Evolutionary conservation across 1,140 invertebrate genomes (phyloP).

Genomic region (Cephus cinctus): DNA sequence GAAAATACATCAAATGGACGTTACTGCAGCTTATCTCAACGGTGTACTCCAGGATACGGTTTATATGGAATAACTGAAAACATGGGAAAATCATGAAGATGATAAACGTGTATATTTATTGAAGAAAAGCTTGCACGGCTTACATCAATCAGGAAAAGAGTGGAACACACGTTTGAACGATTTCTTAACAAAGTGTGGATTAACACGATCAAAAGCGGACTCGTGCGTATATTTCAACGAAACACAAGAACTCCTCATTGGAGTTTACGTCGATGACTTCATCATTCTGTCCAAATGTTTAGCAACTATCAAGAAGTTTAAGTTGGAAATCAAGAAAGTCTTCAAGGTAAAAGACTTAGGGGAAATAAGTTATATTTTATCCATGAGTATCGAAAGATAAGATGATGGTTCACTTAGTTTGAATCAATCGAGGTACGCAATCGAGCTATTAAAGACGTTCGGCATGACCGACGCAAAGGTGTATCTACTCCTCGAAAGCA

Average conservation of each 20-base stretch:
- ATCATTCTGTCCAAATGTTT: slow-evolving; percentile 16
- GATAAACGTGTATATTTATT: slow-evolving; percentile 25
- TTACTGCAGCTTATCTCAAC: slow-evolving; percentile 40
- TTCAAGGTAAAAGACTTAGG: slow-evolving; percentile 24
- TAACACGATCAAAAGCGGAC: slow-evolving; percentile 15
- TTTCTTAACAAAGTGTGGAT: slow-evolving; percentile 6
- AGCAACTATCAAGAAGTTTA: slow-evolving; percentile 2
- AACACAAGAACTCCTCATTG: slow-evolving; percentile 11
- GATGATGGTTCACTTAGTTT: slow-evolving; percentile 15
- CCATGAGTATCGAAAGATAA: slow-evolving; percentile 15
- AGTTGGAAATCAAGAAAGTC: not conserved
- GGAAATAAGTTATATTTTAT: slow-evolving; percentile 15
- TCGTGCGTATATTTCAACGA: slow-evolving; percentile 22
- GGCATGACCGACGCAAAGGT: slow-evolving; percentile 17
- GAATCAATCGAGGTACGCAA: slow-evolving; percentile 19
- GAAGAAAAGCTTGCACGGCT: slow-evolving; percentile 37
- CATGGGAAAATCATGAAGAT: slow-evolving; percentile 17
- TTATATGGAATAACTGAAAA: slow-evolving; percentile 41
- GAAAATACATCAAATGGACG: slow-evolving; percentile 18
- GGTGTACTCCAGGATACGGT: slow-evolving; percentile 40
- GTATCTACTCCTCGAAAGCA: slow-evolving; percentile 14
- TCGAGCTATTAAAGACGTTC: slow-evolving; percentile 14
- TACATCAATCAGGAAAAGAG: slow-evolving; percentile 40
- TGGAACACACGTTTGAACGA: slow-evolving; percentile 33
- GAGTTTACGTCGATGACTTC: slow-evolving; percentile 24